Evolutionary conservation across 2,113 vertebrate species (phyloP).

Genomic region (Muntiacus reevesi): DNA sequence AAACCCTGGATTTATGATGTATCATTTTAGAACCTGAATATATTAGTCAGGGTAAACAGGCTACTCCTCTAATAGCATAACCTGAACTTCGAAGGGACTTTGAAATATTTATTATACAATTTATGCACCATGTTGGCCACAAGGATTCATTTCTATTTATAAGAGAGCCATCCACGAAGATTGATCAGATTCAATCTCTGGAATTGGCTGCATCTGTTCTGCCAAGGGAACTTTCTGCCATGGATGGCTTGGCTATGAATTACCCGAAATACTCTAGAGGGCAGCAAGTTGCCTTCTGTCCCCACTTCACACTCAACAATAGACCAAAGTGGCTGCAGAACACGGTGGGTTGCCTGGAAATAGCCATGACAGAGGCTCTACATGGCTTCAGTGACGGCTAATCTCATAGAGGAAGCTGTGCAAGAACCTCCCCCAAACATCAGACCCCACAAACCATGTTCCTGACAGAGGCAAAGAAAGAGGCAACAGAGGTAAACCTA

Average conservation of each 20-base stretch:
- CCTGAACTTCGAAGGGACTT: background rate
- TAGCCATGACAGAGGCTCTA: background rate
- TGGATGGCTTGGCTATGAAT: conserved; percentile 32
- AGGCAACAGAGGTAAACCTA: background rate
- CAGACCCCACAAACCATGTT: background rate
- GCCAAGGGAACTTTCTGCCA: conserved; percentile 35
- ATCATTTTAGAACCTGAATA: background rate
- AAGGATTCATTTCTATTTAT: conserved; percentile 28
- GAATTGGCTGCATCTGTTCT: conserved; percentile 31
- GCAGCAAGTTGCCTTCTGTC: conserved; percentile 36
- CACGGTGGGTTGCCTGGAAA: background rate
- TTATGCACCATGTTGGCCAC: background rate
- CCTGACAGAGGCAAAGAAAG: background rate
- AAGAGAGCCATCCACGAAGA: conserved; percentile 12
- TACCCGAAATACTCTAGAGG: conserved; percentile 46
- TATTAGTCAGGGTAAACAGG: background rate
- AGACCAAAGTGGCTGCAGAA: conserved; percentile 2
- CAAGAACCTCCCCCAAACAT: background rate
- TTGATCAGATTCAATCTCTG: conserved; percentile 13
- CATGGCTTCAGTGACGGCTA: background rate
- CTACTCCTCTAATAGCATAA: background rate
- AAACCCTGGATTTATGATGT: background rate
- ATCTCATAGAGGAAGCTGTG: background rate
- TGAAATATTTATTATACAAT: conserved; percentile 13
- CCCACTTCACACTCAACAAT: background rate